Evolutionary conservation across 2,888 invertebrate species (phyloP), one percentile per base, ranked within the genome.

Genomic region (Tiliacea citrago): DNA sequence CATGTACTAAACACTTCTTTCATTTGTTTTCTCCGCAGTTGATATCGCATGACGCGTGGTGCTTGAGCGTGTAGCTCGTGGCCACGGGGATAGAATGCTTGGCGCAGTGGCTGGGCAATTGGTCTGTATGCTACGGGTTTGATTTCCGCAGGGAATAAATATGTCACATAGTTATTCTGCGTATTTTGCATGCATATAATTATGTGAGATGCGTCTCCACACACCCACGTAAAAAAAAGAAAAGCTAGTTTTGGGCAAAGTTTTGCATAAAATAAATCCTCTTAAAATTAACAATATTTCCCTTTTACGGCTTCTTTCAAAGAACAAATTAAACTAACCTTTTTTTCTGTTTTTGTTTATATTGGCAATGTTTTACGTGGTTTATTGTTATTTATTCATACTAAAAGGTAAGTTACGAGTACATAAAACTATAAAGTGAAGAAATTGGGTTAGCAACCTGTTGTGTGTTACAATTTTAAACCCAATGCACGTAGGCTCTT

Each of bases 371-470:
- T 45, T 53, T 35, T 71, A 42, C 42, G 29, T 60, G 16, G 10
- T 45, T 47, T n/a, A 29, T 70, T 71, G 51, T 75, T 79, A 58
- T 63, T 81, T 79, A 76, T 76, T 67, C n/a, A 53, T 2, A 18
- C 51, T 70, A 10, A 57, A 63, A 62, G 16, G 21, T 67, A 68
- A 80, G 71, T 55, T 68, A 71, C 21, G 47, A 55, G 21, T 61
- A 61, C 51, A 55, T 16, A 51, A 60, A 69, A 61, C 68, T 62
- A 62, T 74, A 78, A 73, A 75, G n/a, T 72, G 13, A 58, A 83
- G 53, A 69, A 69, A 72, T 67, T 76, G 58, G 58, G 76, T 68
- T 73, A 18, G 3, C 67, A 80, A 83, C 82, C 83, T 83, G 82
- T 82, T 83, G 82, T 81, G 39, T 51, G 49, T 53, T 49, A 69